Percentiles rank a stretch among this genome's conserved stretches.
Conservation (phyloP, 1,140 invertebrate genomes). For the Drosophila kohkoa region DNA sequence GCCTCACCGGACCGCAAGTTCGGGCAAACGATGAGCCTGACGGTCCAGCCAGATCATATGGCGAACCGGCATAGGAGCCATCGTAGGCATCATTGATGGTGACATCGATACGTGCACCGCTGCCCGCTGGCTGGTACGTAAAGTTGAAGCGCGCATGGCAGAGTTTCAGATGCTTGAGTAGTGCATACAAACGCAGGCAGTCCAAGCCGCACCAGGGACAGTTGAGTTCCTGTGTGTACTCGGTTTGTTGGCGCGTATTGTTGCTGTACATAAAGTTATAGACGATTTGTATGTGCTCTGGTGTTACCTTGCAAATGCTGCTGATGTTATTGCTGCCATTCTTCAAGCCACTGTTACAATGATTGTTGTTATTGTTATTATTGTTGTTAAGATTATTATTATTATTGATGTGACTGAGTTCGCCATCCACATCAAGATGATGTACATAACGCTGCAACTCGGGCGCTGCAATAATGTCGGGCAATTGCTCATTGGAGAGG, state of each 20-base stretch:
- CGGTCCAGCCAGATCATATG: conserved; percentile 94
- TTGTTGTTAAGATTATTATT: conserved; percentile 69
- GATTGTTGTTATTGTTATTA: conserved; percentile 63
- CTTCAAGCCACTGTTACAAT: conserved; percentile 42
- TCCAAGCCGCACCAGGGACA: conserved; percentile 98
- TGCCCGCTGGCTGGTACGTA: conserved; percentile 89
- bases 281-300: conserved; percentile 90
- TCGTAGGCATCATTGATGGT: conserved; percentile 98
- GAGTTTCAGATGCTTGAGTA: conserved; percentile 96
- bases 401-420: conserved; percentile 67
- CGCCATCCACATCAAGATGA: conserved; percentile 52
- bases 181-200: conserved; percentile 93
- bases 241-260: conserved; percentile 97
- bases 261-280: conserved; percentile 99
- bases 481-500: conserved; percentile 91
- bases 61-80: conserved; percentile 97
- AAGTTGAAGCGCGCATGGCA: conserved; percentile 97
- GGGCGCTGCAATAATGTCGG: conserved; percentile 87
- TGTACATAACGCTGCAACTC: conserved; percentile 75
- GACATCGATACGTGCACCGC: conserved; percentile 95
- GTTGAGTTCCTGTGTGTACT: conserved; percentile 95
- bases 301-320: conserved; percentile 49
- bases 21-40: conserved; percentile 88
- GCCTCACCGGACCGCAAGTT: conserved; percentile 91
- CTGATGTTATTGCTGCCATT: conserved; percentile 28